phyloP scores from a whole-genome alignment of 2,113 vertebrate genomes.

The Lynx canadensis region DNA sequence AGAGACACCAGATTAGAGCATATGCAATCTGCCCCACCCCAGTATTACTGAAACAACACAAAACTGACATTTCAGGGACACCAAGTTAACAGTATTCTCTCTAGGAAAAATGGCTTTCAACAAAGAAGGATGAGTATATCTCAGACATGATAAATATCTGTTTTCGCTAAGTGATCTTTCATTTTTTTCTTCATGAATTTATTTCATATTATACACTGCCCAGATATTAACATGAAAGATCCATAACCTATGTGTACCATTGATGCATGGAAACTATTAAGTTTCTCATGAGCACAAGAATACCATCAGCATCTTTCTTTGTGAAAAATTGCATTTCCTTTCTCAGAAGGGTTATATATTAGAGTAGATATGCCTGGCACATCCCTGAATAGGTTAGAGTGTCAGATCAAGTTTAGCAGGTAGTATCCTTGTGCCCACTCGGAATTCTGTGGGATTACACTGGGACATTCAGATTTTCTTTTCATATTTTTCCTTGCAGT shows the following conservation, averaged over 20 bases:
- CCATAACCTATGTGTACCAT: background rate
- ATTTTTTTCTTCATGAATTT: constrained; percentile 36
- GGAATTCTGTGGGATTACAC: constrained; percentile 13
- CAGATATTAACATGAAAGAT: constrained; percentile 43
- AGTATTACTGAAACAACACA: background rate
- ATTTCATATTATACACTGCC: background rate
- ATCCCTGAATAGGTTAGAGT: background rate
- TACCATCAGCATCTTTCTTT: constrained; percentile 24
- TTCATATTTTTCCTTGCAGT: constrained; percentile 7
- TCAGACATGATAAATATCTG: background rate
- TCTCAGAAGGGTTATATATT: background rate
- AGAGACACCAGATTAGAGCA: background rate
- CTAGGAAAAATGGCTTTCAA: constrained; percentile 31
- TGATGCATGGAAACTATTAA: constrained; percentile 61
- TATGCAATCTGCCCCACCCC: background rate
- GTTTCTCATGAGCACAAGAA: constrained; percentile 50
- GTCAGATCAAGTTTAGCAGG: background rate
- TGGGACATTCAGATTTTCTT: constrained; percentile 1
- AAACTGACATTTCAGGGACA: background rate
- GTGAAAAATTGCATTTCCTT: constrained; percentile 37
- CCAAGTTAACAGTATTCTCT: background rate
- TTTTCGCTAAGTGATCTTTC: constrained; percentile 47
- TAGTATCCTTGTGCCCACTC: background rate
- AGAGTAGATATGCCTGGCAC: background rate
- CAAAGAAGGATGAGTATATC: background rate